Evolutionary conservation across 2,888 invertebrate species (phyloP), one percentile per base, ranked within the genome.

Genomic region (Proisotoma minuta): DNA sequence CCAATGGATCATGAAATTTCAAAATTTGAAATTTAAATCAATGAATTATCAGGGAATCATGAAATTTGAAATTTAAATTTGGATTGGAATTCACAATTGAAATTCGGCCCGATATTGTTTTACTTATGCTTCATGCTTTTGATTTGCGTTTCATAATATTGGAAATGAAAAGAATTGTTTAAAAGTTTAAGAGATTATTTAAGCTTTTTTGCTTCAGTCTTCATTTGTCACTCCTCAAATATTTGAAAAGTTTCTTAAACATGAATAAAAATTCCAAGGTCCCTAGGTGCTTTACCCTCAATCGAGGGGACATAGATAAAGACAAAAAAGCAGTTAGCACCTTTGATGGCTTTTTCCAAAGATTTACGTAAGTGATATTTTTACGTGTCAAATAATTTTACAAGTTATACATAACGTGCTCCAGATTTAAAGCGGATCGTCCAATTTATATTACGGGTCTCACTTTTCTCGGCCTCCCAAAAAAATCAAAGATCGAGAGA

Each of bases 1-100:
- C 34, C 8, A 34, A 49, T 49, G 49, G 47, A 47, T 47, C 49
- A 49, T 49, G 8, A 49, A n/a, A n/a, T n/a, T n/a, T n/a, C n/a
- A n/a, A n/a, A n/a, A n/a, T n/a, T n/a, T n/a, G n/a, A n/a, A n/a
- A n/a, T n/a, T n/a, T n/a, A n/a, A n/a, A n/a, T n/a, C n/a, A n/a
- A n/a, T n/a, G n/a, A n/a, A n/a, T n/a, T n/a, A n/a, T n/a, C n/a
- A n/a, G n/a, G n/a, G n/a, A n/a, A n/a, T n/a, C n/a, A n/a, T n/a
- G n/a, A n/a, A n/a, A n/a, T n/a, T n/a, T n/a, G n/a, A n/a, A n/a
- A n/a, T n/a, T n/a, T n/a, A n/a, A n/a, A n/a, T n/a, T n/a, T n/a
- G n/a, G n/a, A n/a, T n/a, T n/a, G n/a, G n/a, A n/a, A n/a, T n/a
- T n/a, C n/a, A n/a, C n/a, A n/a, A n/a, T n/a, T n/a, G n/a, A n/a